Evolutionary conservation across 2,797 vertebrate genomes (phyloP), one percentile per base, ranked within the genome.

Genomic region (Nannoperca australis): DNA sequence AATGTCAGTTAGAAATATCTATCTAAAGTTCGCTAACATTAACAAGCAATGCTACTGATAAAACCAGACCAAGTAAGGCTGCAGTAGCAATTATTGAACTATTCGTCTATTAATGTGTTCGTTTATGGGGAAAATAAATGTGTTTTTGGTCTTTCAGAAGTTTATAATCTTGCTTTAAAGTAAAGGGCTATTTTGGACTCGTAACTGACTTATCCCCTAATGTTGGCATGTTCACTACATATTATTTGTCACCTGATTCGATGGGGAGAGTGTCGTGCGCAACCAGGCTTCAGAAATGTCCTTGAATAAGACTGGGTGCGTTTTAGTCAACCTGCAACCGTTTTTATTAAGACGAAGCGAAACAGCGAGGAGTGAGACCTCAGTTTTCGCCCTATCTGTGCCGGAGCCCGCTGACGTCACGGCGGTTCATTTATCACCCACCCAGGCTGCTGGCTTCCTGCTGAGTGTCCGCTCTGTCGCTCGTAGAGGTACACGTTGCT

Each of bases 331-430:
- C 24, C 49, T 38, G 10, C 42, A 20, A 20, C 54, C 10, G 7
- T 13, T 53, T 17, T 13, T 49, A 18, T 36, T 12, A n/a, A 51
- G 36, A 13, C 20, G 1, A 3, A 7, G 12, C 12, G 34, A 66
- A 76, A 60, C 1, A 0, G 6, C 4, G 3, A 18, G 34, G 75
- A 92, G 88, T 86, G 88, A 83, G 70, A 70, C 51, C n/a, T 88
- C 88, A 9, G 0, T 4, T 6, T 64, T 3, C n/a, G 1, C 3
- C 6, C 67, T 53, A 73, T 81, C 87, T 78, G 24, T 54, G 82
- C 6, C 12, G 51, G 66, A 51, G 64, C 4, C 14, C 64, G 56
- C 20, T 91, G 89, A 92, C 92, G 92, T 93, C 92, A 91, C 72
- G 42, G 58, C 49, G 71, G 66, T 30, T 61, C 30, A 54, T 78